Base-by-base conservation (phyloP, 2,888 invertebrate genomes). In the Latheticus oryzae region DNA sequence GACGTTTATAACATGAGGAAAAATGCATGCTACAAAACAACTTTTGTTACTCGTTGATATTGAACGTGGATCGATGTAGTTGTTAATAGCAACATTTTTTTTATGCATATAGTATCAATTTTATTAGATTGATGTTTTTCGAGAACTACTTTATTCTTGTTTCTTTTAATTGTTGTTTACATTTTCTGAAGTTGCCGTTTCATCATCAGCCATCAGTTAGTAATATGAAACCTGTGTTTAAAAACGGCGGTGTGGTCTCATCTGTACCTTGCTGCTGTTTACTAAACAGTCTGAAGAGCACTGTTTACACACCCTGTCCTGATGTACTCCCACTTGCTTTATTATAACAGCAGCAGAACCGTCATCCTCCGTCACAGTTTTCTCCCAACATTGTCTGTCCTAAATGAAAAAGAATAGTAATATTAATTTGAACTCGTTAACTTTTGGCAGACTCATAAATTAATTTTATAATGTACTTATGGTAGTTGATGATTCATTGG, bases 301-400 rank as follows among this genome's bases (percentile, higher is more conserved):
- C 47, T 66, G 65, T 67, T 67, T 64, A 67, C 66, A 67, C 65
- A 65, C 66, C 65, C 65, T 67, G 38, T 37, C 54, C 45, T 60
- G 55, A 35, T 50, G 38, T 50, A 60, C 63, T 59, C 65, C 66
- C 65, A 66, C 66, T 63, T 63, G 47, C 58, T 17, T 33, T 50
- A 38, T 38, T 47, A 52, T 40, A 51, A 51, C 19, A 51, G 38
- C 51, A 17, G 45, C 17, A 24, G 24, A 21, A 40, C 13, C 32
- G 16, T 11, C 32, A 23, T 40, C 32, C 37, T 38, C 30, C 38
- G 38, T 26, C 15, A 12, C 23, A 24, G 12, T 23, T 3, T 8
- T n/a, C 24, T 38, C 40, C 40, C 42, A 24, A 37, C 37, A 37
- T 26, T 35, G 37, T 54, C 42, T 52, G 47, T 54, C 47, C 35